A percentile compares a stretch with the other conserved stretches of the same genome.
phyloP scores from a whole-genome alignment of 2,888 invertebrate species.

The Campaea margaritaria region DNA sequence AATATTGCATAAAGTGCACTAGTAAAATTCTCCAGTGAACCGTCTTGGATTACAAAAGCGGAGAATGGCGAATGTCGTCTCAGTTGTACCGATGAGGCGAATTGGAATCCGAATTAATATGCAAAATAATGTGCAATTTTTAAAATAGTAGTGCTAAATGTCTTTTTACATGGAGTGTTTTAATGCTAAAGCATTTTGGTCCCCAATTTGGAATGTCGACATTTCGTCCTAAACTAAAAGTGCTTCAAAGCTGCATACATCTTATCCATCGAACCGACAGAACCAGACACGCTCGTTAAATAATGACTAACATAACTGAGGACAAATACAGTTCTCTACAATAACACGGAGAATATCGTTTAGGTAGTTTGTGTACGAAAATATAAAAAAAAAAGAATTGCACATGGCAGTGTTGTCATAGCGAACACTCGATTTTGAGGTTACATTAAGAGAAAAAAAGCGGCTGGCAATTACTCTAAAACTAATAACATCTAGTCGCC shows the following conservation, averaged over 20 bases:
- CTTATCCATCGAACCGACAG: constrained; percentile 55
- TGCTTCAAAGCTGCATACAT: constrained; percentile 63
- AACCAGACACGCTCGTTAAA: constrained; percentile 70
- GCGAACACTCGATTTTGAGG: constrained; percentile 77
- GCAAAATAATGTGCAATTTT: constrained; percentile 47
- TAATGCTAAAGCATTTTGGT: constrained; percentile 68
- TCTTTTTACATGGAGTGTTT: constrained; percentile 56
- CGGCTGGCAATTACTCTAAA: constrained; percentile 83
- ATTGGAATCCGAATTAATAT: constrained; percentile 23
- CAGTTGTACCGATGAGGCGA: neutral
- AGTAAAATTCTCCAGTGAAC: constrained; percentile 39
- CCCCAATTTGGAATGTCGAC: constrained; percentile 80
- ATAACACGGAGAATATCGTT: constrained; percentile 62
- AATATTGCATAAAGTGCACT: constrained; percentile 76
- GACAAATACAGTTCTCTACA: constrained; percentile 69
- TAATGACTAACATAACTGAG: constrained; percentile 71
- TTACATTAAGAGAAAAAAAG: constrained; percentile 70
- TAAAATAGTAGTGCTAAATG: constrained; percentile 51
- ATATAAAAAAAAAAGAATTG: constrained; percentile 63
- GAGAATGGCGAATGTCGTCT: constrained; percentile 1
- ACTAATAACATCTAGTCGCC: constrained; percentile 76
- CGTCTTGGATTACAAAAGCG: constrained; percentile 29
- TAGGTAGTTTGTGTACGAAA: constrained; percentile 65
- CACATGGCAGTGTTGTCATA: constrained; percentile 83
- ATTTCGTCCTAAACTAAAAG: constrained; percentile 59